Conservation (phyloP, 2,888 invertebrate genomes). For the Dascillus cervinus region DNA sequence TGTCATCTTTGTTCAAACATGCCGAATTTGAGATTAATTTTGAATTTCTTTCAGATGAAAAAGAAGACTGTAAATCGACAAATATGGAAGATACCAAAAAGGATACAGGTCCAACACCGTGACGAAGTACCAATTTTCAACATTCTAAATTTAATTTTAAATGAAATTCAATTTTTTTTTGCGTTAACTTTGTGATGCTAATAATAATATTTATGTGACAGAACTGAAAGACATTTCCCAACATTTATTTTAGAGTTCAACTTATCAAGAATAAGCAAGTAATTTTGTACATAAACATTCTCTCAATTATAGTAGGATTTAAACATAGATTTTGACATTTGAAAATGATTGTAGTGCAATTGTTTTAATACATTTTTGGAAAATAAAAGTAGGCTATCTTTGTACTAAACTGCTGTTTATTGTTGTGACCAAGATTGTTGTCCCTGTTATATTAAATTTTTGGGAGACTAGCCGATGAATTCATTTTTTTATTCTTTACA, state of each 20-base stretch:
- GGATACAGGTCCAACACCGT: constrained; percentile 58
- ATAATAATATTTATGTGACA: background rate
- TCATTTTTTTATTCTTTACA: no score
- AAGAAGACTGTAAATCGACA: constrained; percentile 54
- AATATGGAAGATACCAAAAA: constrained; percentile 61
- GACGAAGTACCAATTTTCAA: constrained; percentile 38
- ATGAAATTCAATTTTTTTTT: constrained; percentile 9
- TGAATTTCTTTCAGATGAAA: constrained; percentile 52
- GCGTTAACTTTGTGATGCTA: background rate
- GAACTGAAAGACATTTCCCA: no score
- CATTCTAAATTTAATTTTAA: constrained; percentile 24
- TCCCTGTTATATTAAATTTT: no score
- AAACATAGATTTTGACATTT: background rate
- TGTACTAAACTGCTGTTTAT: no score
- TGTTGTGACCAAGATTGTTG: no score
- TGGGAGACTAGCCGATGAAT: no score
- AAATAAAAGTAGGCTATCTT: background rate
- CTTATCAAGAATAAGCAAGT: no score
- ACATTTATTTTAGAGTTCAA: no score
- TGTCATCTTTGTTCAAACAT: constrained; percentile 12
- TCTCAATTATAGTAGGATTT: background rate
- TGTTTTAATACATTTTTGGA: background rate
- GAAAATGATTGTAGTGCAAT: background rate
- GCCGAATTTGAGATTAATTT: no score
- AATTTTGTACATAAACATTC: no score